Percentiles rank a stretch among this genome's conserved stretches.
Conservation (phyloP, 2,888 invertebrate genomes). For the Cryptocephalus moraei region DNA sequence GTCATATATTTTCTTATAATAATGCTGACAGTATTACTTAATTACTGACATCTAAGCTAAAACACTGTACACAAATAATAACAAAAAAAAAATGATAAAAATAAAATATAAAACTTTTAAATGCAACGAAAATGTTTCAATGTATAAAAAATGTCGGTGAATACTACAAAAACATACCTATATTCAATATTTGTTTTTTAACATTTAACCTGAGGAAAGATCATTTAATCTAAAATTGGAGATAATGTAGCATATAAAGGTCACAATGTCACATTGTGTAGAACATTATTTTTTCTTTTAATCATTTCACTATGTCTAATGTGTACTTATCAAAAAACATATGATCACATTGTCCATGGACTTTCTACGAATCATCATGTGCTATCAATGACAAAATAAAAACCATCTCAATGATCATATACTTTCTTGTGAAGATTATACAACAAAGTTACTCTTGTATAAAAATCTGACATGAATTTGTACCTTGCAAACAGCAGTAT, state of each 20-base stretch:
- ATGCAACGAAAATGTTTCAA: slow-evolving; percentile 2
- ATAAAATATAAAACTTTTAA: slow-evolving; percentile 7
- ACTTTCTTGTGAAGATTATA: slow-evolving; percentile 21
- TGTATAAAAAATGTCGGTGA: slow-evolving; percentile 4
- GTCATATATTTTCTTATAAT: no score
- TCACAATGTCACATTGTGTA: slow-evolving; percentile 2
- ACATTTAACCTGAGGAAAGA: slow-evolving; percentile 35
- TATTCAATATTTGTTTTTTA: slow-evolving; percentile 32
- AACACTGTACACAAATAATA: slow-evolving; percentile 32
- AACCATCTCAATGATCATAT: slow-evolving; percentile 3
- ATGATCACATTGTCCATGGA: slow-evolving; percentile 3
- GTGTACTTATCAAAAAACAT: slow-evolving; percentile 1
- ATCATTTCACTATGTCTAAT: no score
- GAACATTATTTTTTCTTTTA: background rate
- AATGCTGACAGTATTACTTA: background rate
- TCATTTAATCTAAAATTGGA: slow-evolving; percentile 31
- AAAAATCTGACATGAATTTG: slow-evolving; percentile 39
- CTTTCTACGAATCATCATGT: background rate
- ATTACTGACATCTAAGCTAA: slow-evolving; percentile 33
- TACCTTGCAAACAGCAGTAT: slow-evolving; percentile 40
- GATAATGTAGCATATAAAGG: slow-evolving; percentile 28
- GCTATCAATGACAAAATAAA: slow-evolving; percentile 1
- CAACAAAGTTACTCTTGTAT: slow-evolving; percentile 34
- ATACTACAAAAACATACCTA: slow-evolving; percentile 5
- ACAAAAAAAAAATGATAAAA: slow-evolving; percentile 20